Evolutionary conservation across 2,113 vertebrate genomes (phyloP).

Genomic region (Myotis lucifugus): DNA sequence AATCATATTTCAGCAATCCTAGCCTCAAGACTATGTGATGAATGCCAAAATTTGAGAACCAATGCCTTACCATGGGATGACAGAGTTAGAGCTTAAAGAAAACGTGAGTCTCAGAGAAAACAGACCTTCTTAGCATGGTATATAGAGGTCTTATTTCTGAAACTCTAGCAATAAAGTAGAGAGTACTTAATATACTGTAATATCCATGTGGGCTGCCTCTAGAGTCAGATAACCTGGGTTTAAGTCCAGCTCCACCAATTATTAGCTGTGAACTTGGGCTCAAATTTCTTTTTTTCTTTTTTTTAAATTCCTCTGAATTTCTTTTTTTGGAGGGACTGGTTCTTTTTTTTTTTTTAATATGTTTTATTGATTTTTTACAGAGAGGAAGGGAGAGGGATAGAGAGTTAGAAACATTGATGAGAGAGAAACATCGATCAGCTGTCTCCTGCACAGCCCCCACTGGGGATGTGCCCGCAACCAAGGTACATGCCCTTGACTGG

Average conservation of each 20-base stretch:
- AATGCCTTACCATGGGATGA: not conserved
- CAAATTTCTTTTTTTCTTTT: not conserved
- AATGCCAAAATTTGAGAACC: not conserved
- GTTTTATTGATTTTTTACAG: too few relatives aligned
- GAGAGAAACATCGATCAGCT: too few relatives aligned
- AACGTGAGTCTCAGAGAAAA: not conserved
- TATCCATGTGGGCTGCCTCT: not conserved
- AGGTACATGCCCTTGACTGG: too few relatives aligned
- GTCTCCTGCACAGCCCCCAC: too few relatives aligned
- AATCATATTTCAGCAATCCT: not conserved
- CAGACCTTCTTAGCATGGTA: not conserved
- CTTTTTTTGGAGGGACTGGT: too few relatives aligned
- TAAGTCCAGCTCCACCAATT: not conserved
- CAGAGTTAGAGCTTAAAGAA: not conserved
- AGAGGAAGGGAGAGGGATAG: too few relatives aligned
- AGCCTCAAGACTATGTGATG: not conserved
- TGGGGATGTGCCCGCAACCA: too few relatives aligned
- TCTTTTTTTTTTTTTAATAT: too few relatives aligned
- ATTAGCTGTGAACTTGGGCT: not conserved
- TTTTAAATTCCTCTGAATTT: too few relatives aligned
- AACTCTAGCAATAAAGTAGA: not conserved
- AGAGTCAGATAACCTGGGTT: not conserved
- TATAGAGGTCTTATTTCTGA: not conserved
- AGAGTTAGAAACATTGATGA: too few relatives aligned
- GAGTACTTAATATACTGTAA: not conserved